phyloP scores from a whole-genome alignment of 2,888 invertebrate genomes.

The Cheilosia grossa region DNA sequence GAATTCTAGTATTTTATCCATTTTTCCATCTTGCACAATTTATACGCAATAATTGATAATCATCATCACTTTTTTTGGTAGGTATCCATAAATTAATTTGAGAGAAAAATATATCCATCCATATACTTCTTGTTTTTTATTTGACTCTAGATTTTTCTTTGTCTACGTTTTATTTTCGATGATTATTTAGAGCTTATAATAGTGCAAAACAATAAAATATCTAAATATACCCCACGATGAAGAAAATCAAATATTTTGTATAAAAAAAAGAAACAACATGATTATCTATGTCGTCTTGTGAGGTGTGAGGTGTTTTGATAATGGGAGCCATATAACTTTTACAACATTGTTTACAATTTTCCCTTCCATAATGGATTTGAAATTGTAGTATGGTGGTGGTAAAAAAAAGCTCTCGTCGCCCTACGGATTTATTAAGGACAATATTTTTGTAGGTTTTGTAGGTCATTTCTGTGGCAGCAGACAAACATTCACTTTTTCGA shows the following conservation, averaged over 20 bases:
- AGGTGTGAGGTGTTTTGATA: not conserved
- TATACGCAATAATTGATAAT: too few species aligned
- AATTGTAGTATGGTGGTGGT: not conserved
- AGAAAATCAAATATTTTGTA: not conserved
- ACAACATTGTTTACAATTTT: not conserved
- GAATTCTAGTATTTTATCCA: too few species aligned
- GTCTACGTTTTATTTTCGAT: slow-evolving; percentile 5
- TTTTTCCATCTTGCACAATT: too few species aligned
- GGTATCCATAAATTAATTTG: not conserved
- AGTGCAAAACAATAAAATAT: not conserved
- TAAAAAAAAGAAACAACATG: not conserved
- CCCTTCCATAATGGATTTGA: not conserved
- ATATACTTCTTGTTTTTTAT: not conserved
- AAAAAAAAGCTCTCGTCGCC: not conserved
- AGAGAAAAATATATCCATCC: not conserved
- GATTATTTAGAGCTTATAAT: not conserved
- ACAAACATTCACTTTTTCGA: slow-evolving; percentile 9
- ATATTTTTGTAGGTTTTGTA: slow-evolving; percentile 5
- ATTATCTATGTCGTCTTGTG: not conserved
- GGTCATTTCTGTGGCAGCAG: slow-evolving; percentile 9
- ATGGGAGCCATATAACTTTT: not conserved
- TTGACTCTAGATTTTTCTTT: slow-evolving; percentile 7
- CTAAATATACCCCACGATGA: not conserved
- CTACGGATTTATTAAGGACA: not conserved
- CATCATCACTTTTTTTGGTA: not conserved